Base-by-base conservation (phyloP, 1,140 invertebrate genomes). In the Andrena cerasifolii region DNA sequence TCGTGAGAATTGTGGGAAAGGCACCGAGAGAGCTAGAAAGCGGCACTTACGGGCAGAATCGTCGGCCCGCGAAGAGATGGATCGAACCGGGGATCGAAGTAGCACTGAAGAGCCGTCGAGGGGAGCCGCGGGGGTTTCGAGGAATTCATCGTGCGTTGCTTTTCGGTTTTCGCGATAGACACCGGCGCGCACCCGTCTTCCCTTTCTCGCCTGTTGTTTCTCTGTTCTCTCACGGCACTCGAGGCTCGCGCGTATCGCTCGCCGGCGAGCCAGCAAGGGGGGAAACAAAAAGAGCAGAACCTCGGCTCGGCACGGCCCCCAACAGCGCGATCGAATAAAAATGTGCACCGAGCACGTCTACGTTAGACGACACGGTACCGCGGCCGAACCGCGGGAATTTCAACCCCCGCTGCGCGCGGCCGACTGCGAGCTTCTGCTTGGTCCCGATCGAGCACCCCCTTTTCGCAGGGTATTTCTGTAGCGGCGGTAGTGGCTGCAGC, bases 151-250 rank as follows among this genome's bases (percentile, higher is more conserved):
- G 49, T 4, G 36, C 58, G 36, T 31, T 28, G 53, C 36, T 7
- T 33, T 49, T 12, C 36, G 66, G 47, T 7, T 33, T 49, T 12
- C 36, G 66, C 49, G 61, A 65, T 47, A 77, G 53, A 67, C 36
- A 70, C 8, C 16, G 33, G n/a, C 47, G 45, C 2, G 6, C 18
- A n/a, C 14, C 21, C 36, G 26, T 62, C 62, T 36, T 70, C 61
- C 16, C 33, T 43, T 12, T 58, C 18, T 51, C 0, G 3, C 21
- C 40, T 33, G 45, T 43, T 82, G n/a, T n/a, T n/a, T n/a, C n/a
- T n/a, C n/a, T n/a, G n/a, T n/a, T 86, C 85, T 89, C 87, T 85
- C 88, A 89, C 88, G 88, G 80, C 83, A 88, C 88, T 89, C 79
- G 85, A 87, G 43, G 31, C 26, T 58, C 40, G 40, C 58, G 51